phyloP scores from a whole-genome alignment of 2,797 vertebrate species.

The Semotilus atromaculatus region DNA sequence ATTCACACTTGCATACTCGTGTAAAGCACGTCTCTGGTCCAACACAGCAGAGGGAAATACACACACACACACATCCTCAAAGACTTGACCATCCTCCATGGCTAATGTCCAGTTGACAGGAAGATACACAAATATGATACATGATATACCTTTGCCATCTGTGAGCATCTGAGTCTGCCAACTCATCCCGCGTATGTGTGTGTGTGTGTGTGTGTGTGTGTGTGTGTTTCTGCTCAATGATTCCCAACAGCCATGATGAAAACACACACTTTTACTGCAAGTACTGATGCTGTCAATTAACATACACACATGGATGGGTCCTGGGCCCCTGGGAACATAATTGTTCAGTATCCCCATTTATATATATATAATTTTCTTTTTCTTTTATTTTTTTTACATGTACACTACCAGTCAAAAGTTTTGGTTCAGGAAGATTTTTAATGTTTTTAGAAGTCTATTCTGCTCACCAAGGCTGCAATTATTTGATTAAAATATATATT shows the following conservation, averaged over 20 bases:
- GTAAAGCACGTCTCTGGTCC: background rate
- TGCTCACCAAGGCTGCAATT: too few relatives aligned
- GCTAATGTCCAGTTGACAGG: conserved; percentile 39
- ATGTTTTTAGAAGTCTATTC: too few relatives aligned
- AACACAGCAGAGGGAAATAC: background rate
- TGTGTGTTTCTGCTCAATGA: background rate
- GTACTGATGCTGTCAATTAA: background rate
- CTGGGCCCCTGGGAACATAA: background rate
- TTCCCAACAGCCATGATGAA: background rate
- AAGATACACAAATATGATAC: conserved; percentile 45
- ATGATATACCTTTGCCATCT: conserved; percentile 50
- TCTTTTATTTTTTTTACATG: too few relatives aligned
- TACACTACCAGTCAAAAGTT: too few relatives aligned
- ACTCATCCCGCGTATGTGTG: background rate
- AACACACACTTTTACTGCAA: background rate
- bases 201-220: too few relatives aligned
- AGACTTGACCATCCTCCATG: conserved; percentile 37
- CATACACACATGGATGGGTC: background rate
- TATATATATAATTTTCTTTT: too few relatives aligned
- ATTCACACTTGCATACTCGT: background rate
- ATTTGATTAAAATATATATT: too few relatives aligned
- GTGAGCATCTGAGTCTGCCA: conserved; percentile 32
- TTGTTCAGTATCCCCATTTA: background rate
- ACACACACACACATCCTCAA: conserved; percentile 20
- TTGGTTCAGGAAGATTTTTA: too few relatives aligned